phyloP scores from a whole-genome alignment of 2,888 invertebrate species.

The Volucella zonaria region DNA sequence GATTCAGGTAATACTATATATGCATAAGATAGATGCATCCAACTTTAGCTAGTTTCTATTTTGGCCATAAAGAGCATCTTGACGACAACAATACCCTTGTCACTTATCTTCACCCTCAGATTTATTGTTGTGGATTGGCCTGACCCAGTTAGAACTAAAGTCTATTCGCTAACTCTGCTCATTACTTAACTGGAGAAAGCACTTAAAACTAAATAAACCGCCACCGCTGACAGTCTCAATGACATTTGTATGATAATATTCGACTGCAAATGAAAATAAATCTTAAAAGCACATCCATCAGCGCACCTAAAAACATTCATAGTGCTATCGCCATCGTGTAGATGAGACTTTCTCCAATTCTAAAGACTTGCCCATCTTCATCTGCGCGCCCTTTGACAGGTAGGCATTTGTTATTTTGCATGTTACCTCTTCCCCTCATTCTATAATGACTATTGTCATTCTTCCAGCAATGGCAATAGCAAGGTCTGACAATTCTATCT shows the following conservation, averaged over 20 bases:
- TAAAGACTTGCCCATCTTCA: neutral
- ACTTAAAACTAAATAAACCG: neutral
- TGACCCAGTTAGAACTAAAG: no score
- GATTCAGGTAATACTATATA: no score
- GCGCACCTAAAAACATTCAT: neutral
- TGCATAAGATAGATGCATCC: no score
- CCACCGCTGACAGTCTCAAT: neutral
- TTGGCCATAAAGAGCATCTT: no score
- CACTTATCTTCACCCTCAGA: no score
- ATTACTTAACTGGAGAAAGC: neutral
- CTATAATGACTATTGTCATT: constrained; percentile 37
- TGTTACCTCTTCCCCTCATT: constrained; percentile 13
- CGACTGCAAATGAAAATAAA: constrained; percentile 13
- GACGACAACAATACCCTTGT: no score
- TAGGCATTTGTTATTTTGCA: constrained; percentile 20
- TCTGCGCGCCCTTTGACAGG: constrained; percentile 9
- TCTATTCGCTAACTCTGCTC: no score
- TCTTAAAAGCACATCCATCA: constrained; percentile 5
- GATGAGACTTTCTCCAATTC: constrained; percentile 46
- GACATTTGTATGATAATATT: constrained; percentile 23
- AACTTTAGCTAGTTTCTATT: no score
- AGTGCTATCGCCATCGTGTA: constrained; percentile 12
- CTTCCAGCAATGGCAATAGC: constrained; percentile 10
- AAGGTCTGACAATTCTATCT: constrained; percentile 3
- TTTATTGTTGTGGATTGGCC: no score